These are phyloP conservation scores for Magallana gigas DNA, from an alignment of 1,140 invertebrate genomes.

Conservation along the genomic window DNA sequence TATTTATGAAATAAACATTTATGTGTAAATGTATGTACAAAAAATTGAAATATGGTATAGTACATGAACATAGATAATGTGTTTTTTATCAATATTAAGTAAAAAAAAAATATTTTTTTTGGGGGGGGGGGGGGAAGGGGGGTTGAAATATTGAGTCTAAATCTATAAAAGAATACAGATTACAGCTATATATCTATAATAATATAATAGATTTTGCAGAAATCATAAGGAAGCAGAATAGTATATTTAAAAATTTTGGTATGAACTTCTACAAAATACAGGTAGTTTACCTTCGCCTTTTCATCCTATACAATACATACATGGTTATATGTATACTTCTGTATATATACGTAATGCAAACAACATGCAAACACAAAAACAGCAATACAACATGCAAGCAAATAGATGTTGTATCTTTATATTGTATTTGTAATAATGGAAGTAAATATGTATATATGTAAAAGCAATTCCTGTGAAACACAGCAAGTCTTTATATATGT, in stretches of 20 bases:
- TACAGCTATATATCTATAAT: not conserved
- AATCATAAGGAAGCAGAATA: not conserved
- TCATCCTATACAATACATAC: conserved; percentile 35
- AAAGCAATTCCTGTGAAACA: not conserved
- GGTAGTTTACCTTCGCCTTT: conserved; percentile 10
- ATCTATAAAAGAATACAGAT: not conserved
- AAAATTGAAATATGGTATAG: no score
- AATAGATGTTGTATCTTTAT: not conserved
- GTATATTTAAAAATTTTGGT: not conserved
- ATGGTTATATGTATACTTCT: conserved; percentile 14
- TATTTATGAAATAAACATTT: no score
- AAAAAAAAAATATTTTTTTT: no score
- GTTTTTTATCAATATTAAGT: no score
- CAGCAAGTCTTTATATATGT: not conserved
- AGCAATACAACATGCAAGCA: no score
- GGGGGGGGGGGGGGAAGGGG: no score
- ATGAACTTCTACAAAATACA: conserved; percentile 15
- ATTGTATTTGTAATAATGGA: not conserved
- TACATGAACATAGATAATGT: no score
- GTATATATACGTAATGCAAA: not conserved
- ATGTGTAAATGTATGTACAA: no score
- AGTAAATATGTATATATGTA: not conserved
- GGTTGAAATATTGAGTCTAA: not conserved
- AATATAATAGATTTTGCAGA: not conserved
- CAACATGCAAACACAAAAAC: not conserved